A percentile compares a stretch with the other conserved stretches of the same genome.
Evolutionary conservation across 2,797 vertebrate genomes (phyloP).

Genomic region (Siniperca undulata): DNA sequence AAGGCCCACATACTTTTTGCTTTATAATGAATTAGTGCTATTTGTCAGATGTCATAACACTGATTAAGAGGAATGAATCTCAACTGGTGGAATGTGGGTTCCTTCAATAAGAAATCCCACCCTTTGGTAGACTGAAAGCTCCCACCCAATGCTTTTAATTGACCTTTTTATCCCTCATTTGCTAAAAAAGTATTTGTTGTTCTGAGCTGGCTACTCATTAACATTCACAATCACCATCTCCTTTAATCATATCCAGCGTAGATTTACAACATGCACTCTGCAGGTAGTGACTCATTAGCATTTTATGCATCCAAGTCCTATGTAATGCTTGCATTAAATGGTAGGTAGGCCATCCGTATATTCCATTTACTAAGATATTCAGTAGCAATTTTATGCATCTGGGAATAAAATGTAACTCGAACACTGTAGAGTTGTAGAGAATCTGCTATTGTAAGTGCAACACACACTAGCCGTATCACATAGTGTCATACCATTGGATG

Average conservation of each 20-base stretch:
- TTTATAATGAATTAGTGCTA: slow-evolving; percentile 48
- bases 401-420: background rate
- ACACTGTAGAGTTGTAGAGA: background rate
- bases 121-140: background rate
- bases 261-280: slow-evolving; percentile 29
- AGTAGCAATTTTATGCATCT: background rate
- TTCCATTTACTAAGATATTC: background rate
- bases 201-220: slow-evolving; percentile 24
- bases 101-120: slow-evolving; percentile 13
- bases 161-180: slow-evolving; percentile 33
- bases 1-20: slow-evolving; percentile 10
- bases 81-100: background rate
- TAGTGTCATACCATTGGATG: background rate
- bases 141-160: slow-evolving; percentile 28
- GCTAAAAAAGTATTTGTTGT: slow-evolving; percentile 29
- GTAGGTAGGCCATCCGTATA: background rate
- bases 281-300: slow-evolving; percentile 31
- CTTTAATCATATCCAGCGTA: slow-evolving; percentile 46
- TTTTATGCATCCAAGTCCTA: slow-evolving; percentile 9
- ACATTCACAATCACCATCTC: slow-evolving; percentile 44
- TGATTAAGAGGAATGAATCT: slow-evolving; percentile 34
- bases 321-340: slow-evolving; percentile 6
- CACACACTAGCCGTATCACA: background rate
- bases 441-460: background rate
- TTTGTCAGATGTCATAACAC: slow-evolving; percentile 38